Base-by-base conservation (phyloP, 2,113 vertebrate species). In the Toxotes chatareus region DNA sequence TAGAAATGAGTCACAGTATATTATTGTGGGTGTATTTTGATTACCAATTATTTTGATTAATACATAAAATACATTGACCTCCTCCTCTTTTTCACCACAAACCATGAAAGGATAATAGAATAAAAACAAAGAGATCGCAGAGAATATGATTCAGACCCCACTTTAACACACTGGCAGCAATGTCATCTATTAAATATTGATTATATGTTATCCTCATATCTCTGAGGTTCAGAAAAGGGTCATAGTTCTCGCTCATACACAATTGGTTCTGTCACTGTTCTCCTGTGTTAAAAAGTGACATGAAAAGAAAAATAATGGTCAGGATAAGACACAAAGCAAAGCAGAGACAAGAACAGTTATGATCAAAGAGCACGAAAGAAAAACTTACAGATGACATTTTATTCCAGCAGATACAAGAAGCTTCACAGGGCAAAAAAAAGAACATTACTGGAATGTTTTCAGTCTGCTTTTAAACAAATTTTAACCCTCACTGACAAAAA, bases 101-200 rank as follows among this genome's bases (percentile, higher is more conserved):
- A 56, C 5, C 34, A 55, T 51, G 42, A 66, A 82, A n/a, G 17
- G 61, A 53, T 14, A 47, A 68, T 60, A 57, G 31, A 68, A 79
- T 56, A 34, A 79, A 27, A 70, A 56, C 3, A 78, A 75, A 78
- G 53, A 27, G 27, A 51, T 56, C 12, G 64, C 27, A 56, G 31
- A 49, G 3, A 13, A 4, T n/a, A 46, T 31, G 38, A 67, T 23
- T 60, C 38, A 27, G 34, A 40, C 8, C 57, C 60, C 51, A 59
- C 16, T 38, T 55, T 34, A 76, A n/a, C 32, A 46, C 75, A 57
- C 21, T 40, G 63, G 11, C 34, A 79, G 67, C 61, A 51, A 34
- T 60, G 59, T 27, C 38, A 49, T 23, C 19, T 44, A 44, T 83
- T 78, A 55, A 49, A 31, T 83, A 81, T 71, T 75, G 66, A 83